Evolutionary conservation across 1,140 invertebrate species (phyloP).

Genomic region (Brachionus rubens): DNA sequence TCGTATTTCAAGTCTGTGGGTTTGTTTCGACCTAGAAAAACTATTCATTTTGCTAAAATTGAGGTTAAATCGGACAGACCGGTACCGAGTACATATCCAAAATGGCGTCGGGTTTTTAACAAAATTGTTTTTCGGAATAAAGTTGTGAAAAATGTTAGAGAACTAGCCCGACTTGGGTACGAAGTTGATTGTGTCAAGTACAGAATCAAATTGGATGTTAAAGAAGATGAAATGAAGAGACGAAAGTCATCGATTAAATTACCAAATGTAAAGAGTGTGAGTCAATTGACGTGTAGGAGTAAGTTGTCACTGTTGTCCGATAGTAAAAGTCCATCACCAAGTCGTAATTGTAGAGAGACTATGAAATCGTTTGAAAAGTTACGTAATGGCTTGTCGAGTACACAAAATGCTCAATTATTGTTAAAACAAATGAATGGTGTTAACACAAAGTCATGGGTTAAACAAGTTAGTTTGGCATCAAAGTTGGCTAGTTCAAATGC

Average conservation of each 20-base stretch:
- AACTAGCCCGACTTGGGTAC: neutral
- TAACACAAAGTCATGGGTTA: neutral
- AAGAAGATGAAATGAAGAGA: neutral
- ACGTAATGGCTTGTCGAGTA: neutral
- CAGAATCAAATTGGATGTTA: neutral
- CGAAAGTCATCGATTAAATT: neutral
- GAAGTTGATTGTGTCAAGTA: neutral
- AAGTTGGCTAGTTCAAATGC: conserved; percentile 12
- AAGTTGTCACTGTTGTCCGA: no score
- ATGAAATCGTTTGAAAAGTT: neutral
- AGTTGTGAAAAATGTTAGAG: neutral
- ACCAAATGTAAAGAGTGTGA: no score
- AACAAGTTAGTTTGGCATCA: conserved; percentile 33
- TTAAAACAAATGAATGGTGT: neutral
- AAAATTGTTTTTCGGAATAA: conserved; percentile 20
- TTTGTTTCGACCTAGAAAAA: conserved; percentile 4
- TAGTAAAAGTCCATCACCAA: no score
- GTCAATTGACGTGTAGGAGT: no score
- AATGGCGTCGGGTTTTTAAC: conserved; percentile 9
- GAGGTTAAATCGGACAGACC: neutral
- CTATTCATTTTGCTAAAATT: neutral
- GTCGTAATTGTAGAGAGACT: no score
- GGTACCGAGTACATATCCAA: neutral
- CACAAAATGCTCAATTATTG: neutral
- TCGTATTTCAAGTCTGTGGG: conserved; percentile 29